Evolutionary conservation across 2,113 vertebrate species (phyloP), one percentile per base, ranked within the genome.

Genomic region (Limanda limanda): DNA sequence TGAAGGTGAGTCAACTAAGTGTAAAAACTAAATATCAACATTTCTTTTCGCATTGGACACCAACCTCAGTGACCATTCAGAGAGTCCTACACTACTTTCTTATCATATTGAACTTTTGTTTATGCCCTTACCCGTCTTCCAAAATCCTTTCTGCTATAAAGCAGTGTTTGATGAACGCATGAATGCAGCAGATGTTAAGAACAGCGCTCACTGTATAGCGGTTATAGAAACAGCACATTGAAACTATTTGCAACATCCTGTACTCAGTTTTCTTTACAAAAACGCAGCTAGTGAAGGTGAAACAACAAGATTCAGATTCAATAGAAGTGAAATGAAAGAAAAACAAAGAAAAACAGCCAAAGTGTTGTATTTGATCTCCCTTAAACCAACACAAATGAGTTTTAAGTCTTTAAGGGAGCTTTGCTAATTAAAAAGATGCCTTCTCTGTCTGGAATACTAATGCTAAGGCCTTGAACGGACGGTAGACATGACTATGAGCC

Each of bases 391-490:
- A 79, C 70, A 88, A 86, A 93, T 83, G 17, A 86, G 83, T 76
- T 83, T 48, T 45, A 88, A 87, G 86, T 89, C 86, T 88, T 86
- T 89, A 82, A 85, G 75, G 60, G 67, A 78, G 88, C 76, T 91
- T 87, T 91, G 75, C 84, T 89, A 92, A 93, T 93, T 93, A 93
- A 93, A 92, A 87, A 86, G 23, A 67, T 74, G 62, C 61, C 25
- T 55, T 35, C 65, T 87, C 76, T 75, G 79, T 82, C 87, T 89
- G 77, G 84, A 86, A 84, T 77, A 85, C 72, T 91, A 85, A 92
- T 89, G 78, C 78, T 45, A 21, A 27, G 79, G 78, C 82, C 78
- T 73, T 77, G 83, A 92, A 89, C 77, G 86, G 85, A 88, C 82
- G 74, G 81, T 23, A 82, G 82, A 89, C 89, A 69, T 78, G 80